Conservation (phyloP, 2,888 invertebrate genomes). For the Drosophila mayaguana region DNA sequence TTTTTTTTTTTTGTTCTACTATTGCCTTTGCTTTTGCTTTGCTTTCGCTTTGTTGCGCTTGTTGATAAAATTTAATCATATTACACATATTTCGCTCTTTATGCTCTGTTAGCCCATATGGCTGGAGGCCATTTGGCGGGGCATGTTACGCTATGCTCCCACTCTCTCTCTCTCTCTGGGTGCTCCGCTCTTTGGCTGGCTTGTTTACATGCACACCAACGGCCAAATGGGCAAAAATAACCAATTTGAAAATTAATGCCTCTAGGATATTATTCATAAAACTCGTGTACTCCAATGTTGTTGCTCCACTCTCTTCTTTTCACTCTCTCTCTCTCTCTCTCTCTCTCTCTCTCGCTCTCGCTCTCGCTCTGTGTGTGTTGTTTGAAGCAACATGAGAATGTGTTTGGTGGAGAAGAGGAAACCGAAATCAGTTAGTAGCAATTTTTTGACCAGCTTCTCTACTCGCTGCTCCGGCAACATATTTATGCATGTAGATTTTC, state of each 20-base stretch:
- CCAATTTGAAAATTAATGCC: constrained; percentile 83
- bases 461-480: constrained; percentile 29
- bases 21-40: constrained; percentile 20
- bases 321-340: neutral
- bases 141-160: constrained; percentile 10
- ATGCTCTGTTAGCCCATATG: constrained; percentile 78
- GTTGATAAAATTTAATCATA: constrained; percentile 80
- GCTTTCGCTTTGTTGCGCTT: constrained; percentile 58
- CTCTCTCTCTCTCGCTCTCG: too few relatives aligned
- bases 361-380: constrained; percentile 13
- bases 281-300: constrained; percentile 61
- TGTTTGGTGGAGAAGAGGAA: constrained; percentile 5
- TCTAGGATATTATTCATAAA: constrained; percentile 81
- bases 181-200: constrained; percentile 32
- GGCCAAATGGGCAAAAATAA: constrained; percentile 78
- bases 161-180: neutral
- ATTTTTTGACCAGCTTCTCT: constrained; percentile 12
- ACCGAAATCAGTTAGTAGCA: constrained; percentile 45
- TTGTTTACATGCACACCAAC: constrained; percentile 74
- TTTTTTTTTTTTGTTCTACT: neutral
- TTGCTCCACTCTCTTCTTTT: neutral
- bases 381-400: constrained; percentile 38
- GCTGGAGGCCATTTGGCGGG: constrained; percentile 32
- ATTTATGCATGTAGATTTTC: constrained; percentile 70
- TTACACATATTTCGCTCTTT: constrained; percentile 79